Evolutionary conservation across 2,113 vertebrate genomes (phyloP), one percentile per base, ranked within the genome.

Genomic region (Bagarius yarrelli): DNA sequence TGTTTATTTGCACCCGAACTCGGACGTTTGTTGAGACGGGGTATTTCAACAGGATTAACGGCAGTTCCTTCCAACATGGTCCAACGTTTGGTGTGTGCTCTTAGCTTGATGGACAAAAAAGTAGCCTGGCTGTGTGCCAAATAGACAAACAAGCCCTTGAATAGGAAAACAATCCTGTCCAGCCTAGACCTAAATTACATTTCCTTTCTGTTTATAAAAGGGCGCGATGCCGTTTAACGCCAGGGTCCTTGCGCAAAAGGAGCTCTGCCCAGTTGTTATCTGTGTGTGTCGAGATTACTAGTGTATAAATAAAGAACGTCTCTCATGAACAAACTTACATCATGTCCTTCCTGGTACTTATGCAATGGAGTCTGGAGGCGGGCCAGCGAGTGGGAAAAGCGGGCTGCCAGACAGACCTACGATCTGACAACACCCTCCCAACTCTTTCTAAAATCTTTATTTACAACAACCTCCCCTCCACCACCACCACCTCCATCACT

Each of bases 401-500:
- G 61, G 84, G 71, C 72, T 56, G 75, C 23, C 47, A 40, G 72
- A 76, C 78, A n/a, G 71, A 55, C 72, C 71, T 59, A 27, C 79
- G 47, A 63, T 71, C 78, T 82, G 84, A 85, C 84, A 82, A 80
- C 84, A 82, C 76, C 84, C 84, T 79, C 56, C 81, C 61, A 76
- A 77, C 72, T 81, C 81, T 66, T 79, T 72, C 84, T 80, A 73
- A 85, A 85, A 83, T 85, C 84, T 85, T 80, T 83, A 85, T 83
- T 85, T 85, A 85, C 66, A 57, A 55, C 77, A 75, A 63, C 55
- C 55, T 61, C 63, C 78, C 61, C 47, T 40, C 73, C 59, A n/a
- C 32, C 80, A 80, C 56, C 66, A 52, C 57, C 57, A 70, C 60
- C 70, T 47, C 11, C 44, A 63, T 53, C 50, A 67, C 25, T 30